Evolutionary conservation across 1,140 invertebrate genomes (phyloP), one percentile per base, ranked within the genome.

Genomic region (Zelostemma sp.): DNA sequence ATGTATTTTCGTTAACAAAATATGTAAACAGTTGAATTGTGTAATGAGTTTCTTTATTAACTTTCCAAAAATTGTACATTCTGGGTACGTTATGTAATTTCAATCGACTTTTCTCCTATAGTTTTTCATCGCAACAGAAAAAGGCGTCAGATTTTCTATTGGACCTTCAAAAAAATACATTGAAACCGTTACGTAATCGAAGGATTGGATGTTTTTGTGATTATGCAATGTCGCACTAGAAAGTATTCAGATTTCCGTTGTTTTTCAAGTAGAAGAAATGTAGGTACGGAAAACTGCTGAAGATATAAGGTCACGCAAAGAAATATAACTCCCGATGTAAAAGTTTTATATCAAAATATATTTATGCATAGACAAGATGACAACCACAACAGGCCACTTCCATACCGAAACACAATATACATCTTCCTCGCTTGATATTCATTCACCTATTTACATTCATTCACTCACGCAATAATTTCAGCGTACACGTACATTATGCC

Each of bases 301-400:
- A n/a, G n/a, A n/a, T n/a, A n/a, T 28, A 6, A 43, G 56, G 21
- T 15, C n/a, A 45, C 72, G 76, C 62, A 33, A 73, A 70, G 33
- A 56, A 1, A 60, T 45, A 68, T 15, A 53, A 69, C 15, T 9
- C 25, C 35, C 15, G 3, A 21, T 58, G 19, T 73, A 75, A 66
- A 74, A 68, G 70, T 86, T 86, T 85, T 84, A 83, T 86, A 86
- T 85, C 84, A 86, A 86, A 85, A 86, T 86, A 86, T 86, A 86
- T 86, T 85, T 85, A 82, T 85, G 83, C 82, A 83, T 84, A 82
- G 81, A 84, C 79, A 85, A 83, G 72, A 80, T 84, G 84, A 84
- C 82, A 84, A 83, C 78, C 73, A 75, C 85, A 76, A 78, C 75
- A 80, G 80, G 81, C n/a, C 83, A 84, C 84, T 84, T 73, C 77